phyloP scores from a whole-genome alignment of 2,797 vertebrate species.

The Myioborus melanocephalus region DNA sequence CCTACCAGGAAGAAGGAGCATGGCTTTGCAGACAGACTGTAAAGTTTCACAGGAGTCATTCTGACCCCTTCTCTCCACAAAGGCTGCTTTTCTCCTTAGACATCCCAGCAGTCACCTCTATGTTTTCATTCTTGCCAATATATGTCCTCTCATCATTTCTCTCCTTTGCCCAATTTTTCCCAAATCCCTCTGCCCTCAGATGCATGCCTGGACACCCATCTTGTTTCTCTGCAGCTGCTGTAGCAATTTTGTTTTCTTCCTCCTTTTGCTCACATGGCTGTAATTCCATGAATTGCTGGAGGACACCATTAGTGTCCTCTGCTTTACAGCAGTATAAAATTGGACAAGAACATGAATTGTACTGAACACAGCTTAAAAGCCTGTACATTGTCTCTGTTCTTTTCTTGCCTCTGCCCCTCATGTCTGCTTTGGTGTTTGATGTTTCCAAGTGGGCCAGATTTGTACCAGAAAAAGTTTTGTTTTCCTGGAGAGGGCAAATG shows the following conservation, averaged over 20 bases:
- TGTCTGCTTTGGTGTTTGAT: not conserved
- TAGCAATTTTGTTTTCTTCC: not conserved
- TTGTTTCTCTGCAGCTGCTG: not conserved
- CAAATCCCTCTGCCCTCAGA: not conserved
- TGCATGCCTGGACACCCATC: not conserved
- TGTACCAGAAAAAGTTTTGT: not conserved
- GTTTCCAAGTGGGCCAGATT: not conserved
- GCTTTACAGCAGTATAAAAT: not conserved
- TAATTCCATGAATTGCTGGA: not conserved
- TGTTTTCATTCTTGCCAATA: not conserved
- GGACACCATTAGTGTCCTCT: not conserved
- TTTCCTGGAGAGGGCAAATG: not conserved
- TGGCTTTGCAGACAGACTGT: not conserved
- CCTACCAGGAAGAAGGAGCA: fast-evolving
- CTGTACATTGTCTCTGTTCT: fast-evolving
- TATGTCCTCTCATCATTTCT: not conserved
- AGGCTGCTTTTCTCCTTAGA: not conserved
- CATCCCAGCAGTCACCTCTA: fast-evolving
- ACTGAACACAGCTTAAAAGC: not conserved
- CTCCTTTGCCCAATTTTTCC: not conserved
- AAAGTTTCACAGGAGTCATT: not conserved
- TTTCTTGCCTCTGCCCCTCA: not conserved
- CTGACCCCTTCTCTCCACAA: not conserved
- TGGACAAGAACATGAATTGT: not conserved
- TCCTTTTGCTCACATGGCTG: not conserved